phyloP scores from a whole-genome alignment of 2,113 vertebrate genomes.

The Rhinopithecus roxellana region DNA sequence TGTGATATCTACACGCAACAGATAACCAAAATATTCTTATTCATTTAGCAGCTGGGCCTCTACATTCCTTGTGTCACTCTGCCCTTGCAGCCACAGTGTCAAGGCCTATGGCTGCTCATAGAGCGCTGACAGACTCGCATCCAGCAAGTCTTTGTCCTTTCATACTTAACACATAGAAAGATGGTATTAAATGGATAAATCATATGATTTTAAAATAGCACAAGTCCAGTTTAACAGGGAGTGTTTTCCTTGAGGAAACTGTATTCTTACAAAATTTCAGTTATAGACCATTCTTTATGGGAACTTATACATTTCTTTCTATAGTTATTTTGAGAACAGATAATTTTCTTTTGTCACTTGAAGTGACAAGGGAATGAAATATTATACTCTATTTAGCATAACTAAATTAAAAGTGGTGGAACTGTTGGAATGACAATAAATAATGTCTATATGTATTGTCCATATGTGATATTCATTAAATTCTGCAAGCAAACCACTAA shows the following conservation, averaged over 20 bases:
- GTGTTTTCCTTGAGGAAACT: background rate
- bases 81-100: background rate
- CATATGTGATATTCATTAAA: background rate
- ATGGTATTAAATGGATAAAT: background rate
- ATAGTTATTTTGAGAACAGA: background rate
- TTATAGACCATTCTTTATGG: background rate
- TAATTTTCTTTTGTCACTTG: background rate
- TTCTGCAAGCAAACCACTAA: background rate
- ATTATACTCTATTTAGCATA: background rate
- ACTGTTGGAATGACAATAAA: slow-evolving; percentile 8
- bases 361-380: background rate
- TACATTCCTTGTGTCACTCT: background rate
- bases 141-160: background rate
- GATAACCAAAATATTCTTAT: background rate
- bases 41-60: background rate
- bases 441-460: background rate
- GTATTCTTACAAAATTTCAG: slow-evolving; percentile 1
- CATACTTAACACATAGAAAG: background rate
- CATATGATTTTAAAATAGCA: background rate
- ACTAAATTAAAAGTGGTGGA: background rate
- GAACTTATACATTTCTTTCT: background rate
- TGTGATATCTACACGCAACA: background rate
- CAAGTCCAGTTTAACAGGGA: background rate
- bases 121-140: background rate
- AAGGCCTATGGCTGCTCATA: background rate